Percentiles rank a stretch among this genome's conserved stretches.
These are phyloP conservation scores for Thaumetopoea pityocampa DNA, from an alignment of 1,140 invertebrate species.

Conservation along the genomic window DNA sequence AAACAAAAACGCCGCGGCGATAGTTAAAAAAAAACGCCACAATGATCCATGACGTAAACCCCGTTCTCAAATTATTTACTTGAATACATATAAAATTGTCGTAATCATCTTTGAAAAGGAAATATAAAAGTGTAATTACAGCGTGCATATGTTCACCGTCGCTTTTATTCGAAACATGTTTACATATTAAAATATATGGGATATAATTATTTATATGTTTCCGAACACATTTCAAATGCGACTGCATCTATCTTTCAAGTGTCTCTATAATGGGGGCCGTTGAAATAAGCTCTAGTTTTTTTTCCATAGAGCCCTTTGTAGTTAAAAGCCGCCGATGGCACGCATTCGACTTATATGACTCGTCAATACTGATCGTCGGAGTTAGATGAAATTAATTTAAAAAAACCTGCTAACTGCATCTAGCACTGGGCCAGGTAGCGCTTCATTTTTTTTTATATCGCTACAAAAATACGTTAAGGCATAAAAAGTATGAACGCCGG, in stretches of 20 bases:
- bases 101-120: slow-evolving; percentile 14
- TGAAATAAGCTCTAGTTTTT: slow-evolving; percentile 57
- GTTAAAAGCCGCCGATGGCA: slow-evolving; percentile 56
- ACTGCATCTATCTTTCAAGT: slow-evolving; percentile 61
- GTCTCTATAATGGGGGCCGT: slow-evolving; percentile 58
- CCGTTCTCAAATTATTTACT: slow-evolving; percentile 8
- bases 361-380: slow-evolving; percentile 48
- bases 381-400: slow-evolving; percentile 70
- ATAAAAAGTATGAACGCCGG: slow-evolving; percentile 36
- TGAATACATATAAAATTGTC: slow-evolving; percentile 14
- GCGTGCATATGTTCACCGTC: background rate
- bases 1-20: slow-evolving; percentile 26
- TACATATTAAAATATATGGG: slow-evolving; percentile 2
- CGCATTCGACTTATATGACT: slow-evolving; percentile 55
- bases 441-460: slow-evolving; percentile 37
- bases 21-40: slow-evolving; percentile 15
- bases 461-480: slow-evolving; percentile 33
- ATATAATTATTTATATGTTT: slow-evolving; percentile 13
- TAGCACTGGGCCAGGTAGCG: slow-evolving; percentile 55
- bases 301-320: slow-evolving; percentile 32
- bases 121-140: slow-evolving; percentile 19
- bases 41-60: slow-evolving; percentile 18
- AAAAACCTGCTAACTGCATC: slow-evolving; percentile 37
- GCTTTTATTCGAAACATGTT: slow-evolving; percentile 8
- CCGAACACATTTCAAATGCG: slow-evolving; percentile 24